Evolutionary conservation across 2,888 invertebrate genomes (phyloP).

Genomic region (Lasioglossum oenotherae): DNA sequence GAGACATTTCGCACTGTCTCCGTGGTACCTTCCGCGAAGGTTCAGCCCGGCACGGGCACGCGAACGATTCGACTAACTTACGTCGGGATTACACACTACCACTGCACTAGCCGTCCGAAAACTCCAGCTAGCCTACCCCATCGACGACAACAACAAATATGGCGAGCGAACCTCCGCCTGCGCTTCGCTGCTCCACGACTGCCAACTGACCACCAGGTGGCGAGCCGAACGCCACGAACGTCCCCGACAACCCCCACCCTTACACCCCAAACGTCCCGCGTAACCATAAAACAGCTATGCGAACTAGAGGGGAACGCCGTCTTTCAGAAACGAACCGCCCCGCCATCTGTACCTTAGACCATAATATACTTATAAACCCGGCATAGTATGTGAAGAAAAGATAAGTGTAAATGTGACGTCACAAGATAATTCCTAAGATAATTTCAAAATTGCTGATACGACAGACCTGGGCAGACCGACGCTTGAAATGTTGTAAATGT

Average conservation of each 20-base stretch:
- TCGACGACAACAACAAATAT: constrained; percentile 93
- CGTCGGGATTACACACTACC: constrained; percentile 55
- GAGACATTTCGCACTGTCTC: constrained; percentile 67
- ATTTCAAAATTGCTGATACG: too few relatives aligned
- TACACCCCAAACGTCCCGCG: neutral
- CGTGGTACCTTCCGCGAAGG: constrained; percentile 47
- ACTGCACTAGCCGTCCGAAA: constrained; percentile 49
- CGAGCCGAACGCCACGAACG: constrained; percentile 47
- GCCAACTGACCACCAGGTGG: constrained; percentile 62
- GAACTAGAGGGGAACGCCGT: neutral
- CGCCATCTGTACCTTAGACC: neutral
- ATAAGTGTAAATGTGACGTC: too few relatives aligned
- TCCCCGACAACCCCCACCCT: constrained; percentile 23
- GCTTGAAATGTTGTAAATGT: too few relatives aligned
- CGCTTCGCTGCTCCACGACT: constrained; percentile 62
- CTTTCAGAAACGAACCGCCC: too few relatives aligned
- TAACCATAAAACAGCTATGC: neutral
- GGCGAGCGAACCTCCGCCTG: constrained; percentile 85
- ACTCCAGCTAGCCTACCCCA: constrained; percentile 86
- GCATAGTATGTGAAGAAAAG: too few relatives aligned
- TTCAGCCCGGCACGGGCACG: constrained; percentile 34
- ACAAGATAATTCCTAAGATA: too few relatives aligned
- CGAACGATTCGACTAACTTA: constrained; percentile 37
- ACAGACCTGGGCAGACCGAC: too few relatives aligned
- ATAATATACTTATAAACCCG: too few relatives aligned